These are phyloP conservation scores for Dendrolimus pini DNA, from an alignment of 2,888 invertebrate genomes.

Conservation along the genomic window DNA sequence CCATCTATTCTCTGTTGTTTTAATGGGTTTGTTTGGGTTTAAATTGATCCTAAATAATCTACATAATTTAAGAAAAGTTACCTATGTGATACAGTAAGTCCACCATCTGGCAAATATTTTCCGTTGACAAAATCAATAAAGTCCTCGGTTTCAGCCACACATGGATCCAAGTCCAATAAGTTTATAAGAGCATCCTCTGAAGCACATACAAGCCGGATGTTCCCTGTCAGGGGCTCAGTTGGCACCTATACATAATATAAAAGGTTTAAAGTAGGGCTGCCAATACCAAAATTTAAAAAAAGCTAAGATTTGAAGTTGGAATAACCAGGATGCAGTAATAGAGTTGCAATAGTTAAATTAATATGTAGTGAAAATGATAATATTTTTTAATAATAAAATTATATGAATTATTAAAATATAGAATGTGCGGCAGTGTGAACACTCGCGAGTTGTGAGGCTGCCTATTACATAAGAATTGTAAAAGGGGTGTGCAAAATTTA, in stretches of 20 bases:
- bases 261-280: too few species aligned
- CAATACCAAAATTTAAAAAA: too few species aligned
- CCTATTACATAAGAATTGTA: neutral
- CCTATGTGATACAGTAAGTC: constrained; percentile 74
- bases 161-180: constrained; percentile 65
- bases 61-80: constrained; percentile 11
- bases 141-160: constrained; percentile 60
- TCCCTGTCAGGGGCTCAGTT: constrained; percentile 52
- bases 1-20: too few species aligned
- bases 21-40: too few species aligned
- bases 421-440: neutral
- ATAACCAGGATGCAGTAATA: neutral
- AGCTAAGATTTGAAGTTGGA: too few species aligned
- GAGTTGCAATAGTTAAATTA: too few species aligned
- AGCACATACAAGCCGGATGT: constrained; percentile 70
- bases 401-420: neutral
- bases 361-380: too few species aligned
- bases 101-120: constrained; percentile 70
- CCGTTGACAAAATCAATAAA: constrained; percentile 78
- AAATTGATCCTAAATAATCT: too few species aligned
- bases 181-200: constrained; percentile 71
- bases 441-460: too few species aligned
- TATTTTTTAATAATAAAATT: neutral
- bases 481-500: too few species aligned
- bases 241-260: constrained; percentile 40